phyloP scores from a whole-genome alignment of 2,797 vertebrate species.

The Neosilurus mollespiculum region DNA sequence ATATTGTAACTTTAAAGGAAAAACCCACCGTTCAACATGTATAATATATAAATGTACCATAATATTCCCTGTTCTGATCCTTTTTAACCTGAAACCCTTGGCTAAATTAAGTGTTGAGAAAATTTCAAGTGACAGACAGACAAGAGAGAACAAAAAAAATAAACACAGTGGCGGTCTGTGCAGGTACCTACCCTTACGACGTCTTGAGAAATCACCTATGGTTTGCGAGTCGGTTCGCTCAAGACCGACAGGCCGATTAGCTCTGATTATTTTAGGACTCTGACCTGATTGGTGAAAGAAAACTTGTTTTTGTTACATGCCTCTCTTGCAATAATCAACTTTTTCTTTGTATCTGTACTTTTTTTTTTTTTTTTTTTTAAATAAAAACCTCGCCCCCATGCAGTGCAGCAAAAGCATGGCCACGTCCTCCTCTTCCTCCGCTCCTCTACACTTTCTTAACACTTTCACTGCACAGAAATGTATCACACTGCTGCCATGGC shows the following conservation, averaged over 20 bases:
- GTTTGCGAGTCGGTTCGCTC: slow-evolving; percentile 99
- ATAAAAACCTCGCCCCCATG: slow-evolving; percentile 64
- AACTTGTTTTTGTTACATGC: slow-evolving; percentile 85
- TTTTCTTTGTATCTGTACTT: neutral
- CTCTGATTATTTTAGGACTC: slow-evolving; percentile 99
- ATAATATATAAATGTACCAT: neutral
- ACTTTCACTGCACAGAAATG: slow-evolving; percentile 48
- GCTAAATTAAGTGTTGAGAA: slow-evolving; percentile 8
- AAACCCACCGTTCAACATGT: neutral
- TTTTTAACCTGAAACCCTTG: neutral
- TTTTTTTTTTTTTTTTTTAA: neutral
- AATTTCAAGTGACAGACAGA: slow-evolving; percentile 46
- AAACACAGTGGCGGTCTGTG: slow-evolving; percentile 52
- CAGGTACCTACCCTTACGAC: slow-evolving; percentile 97
- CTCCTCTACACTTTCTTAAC: slow-evolving; percentile 37
- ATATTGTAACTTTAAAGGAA: neutral
- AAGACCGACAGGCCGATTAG: slow-evolving; percentile 93
- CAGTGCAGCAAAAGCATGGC: slow-evolving; percentile 68
- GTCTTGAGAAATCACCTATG: slow-evolving; percentile 97
- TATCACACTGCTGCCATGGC: slow-evolving; percentile 68
- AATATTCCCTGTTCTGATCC: neutral
- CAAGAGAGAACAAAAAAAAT: slow-evolving; percentile 57
- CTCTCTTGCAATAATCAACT: slow-evolving; percentile 45
- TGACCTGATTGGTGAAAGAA: slow-evolving; percentile 97
- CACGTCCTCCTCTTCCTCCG: slow-evolving; percentile 30